Conservation (phyloP, 2,113 vertebrate genomes). For the Caloenas nicobarica region DNA sequence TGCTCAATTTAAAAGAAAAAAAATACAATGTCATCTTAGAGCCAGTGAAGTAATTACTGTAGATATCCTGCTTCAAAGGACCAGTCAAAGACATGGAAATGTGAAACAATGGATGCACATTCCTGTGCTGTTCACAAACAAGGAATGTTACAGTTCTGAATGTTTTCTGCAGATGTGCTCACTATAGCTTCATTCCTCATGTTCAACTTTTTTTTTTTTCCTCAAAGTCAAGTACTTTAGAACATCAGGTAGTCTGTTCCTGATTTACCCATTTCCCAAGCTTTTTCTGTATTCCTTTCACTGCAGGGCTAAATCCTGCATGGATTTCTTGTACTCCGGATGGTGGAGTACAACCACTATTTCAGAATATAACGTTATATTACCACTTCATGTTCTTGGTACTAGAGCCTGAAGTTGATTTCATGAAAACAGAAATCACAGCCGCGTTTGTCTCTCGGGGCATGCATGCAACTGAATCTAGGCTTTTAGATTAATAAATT, state of each 20-base stretch:
- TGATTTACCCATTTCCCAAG: background rate
- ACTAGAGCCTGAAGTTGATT: background rate
- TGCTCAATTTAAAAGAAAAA: background rate
- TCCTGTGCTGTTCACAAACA: background rate
- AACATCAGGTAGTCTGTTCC: background rate
- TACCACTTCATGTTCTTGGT: background rate
- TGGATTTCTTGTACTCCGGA: background rate
- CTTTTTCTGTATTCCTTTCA: background rate
- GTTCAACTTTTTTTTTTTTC: background rate
- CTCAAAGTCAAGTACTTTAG: background rate
- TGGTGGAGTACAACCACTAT: background rate
- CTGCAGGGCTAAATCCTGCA: background rate
- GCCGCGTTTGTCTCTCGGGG: background rate
- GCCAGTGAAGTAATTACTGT: background rate
- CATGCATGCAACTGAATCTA: background rate
- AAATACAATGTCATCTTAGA: background rate
- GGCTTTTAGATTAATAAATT: constrained; percentile 46
- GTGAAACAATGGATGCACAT: background rate
- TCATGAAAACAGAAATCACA: background rate
- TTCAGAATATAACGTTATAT: background rate
- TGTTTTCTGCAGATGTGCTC: background rate
- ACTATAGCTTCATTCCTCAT: rapidly evolving
- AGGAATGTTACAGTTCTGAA: background rate
- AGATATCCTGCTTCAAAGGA: background rate
- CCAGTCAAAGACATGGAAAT: background rate